A percentile compares a stretch with the other conserved stretches of the same genome.
phyloP scores from a whole-genome alignment of 2,888 invertebrate genomes.

The Heterodera filipjevi region DNA sequence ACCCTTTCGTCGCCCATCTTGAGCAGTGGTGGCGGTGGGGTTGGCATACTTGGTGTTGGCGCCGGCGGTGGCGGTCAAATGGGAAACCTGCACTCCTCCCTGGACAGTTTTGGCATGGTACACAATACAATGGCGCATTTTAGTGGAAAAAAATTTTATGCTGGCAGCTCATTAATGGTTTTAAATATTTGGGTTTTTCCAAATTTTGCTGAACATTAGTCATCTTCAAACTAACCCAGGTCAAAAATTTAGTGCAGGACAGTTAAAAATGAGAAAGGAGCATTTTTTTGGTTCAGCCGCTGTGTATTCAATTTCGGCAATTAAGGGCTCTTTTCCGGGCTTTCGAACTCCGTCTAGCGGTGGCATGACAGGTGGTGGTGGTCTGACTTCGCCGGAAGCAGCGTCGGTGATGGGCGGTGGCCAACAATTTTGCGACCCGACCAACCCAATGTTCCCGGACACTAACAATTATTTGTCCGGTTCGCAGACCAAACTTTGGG shows the following conservation, averaged over 20 bases:
- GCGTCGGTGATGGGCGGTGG: not conserved
- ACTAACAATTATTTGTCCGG: constrained; percentile 19
- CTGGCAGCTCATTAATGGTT: no score
- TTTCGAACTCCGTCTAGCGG: constrained; percentile 18
- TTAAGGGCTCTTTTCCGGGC: constrained; percentile 21
- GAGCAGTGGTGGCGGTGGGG: not conserved
- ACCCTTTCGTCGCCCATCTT: constrained; percentile 17
- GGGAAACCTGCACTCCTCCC: not conserved
- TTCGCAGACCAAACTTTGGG: constrained; percentile 32
- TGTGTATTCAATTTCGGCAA: no score
- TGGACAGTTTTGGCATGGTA: constrained; percentile 4
- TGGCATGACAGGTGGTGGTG: not conserved
- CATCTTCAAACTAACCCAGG: no score
- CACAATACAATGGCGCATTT: not conserved
- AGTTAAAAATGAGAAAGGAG: no score
- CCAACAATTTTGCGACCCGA: constrained; percentile 17
- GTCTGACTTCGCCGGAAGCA: not conserved
- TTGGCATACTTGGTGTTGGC: not conserved
- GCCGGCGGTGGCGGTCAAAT: constrained; percentile 2
- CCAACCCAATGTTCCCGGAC: constrained; percentile 18
- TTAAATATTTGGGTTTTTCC: no score
- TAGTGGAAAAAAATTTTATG: not conserved
- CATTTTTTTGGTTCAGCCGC: no score
- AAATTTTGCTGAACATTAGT: no score
- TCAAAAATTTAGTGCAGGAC: no score